Evolutionary conservation across 2,797 vertebrate genomes (phyloP), one percentile per base, ranked within the genome.

Genomic region (Bradypodion ventrale): DNA sequence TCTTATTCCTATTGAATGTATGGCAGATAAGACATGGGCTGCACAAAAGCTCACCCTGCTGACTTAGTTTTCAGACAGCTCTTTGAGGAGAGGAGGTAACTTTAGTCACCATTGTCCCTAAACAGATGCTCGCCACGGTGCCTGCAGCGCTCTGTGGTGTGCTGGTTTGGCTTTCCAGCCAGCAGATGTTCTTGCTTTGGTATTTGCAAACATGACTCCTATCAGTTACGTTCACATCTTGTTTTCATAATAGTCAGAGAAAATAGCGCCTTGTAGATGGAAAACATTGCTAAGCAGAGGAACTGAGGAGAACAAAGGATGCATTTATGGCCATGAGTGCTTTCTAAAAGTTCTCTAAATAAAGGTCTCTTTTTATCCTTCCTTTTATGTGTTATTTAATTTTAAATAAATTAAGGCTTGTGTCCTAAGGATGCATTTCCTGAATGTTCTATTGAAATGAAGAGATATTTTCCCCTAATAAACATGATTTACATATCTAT

Each of bases 361-460:
- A 46, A 73, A 69, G n/a, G 12, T 5, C 52, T 85, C 65, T 7
- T 75, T 84, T 78, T 81, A 80, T 77, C 35, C 7, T 25, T 21
- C n/a, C 12, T 74, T 81, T 75, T 40, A 5, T 69, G 1, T 70
- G 52, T 68, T 83, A 66, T 73, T 81, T 70, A 68, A 56, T 62
- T 80, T 62, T 85, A 85, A n/a, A 85, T 63, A 42, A 60, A 69
- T 76, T 76, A 70, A 70, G 4, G 44, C 32, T 70, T n/a, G 15
- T 21, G 4, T 69, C 52, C 29, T 44, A 68, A 75, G 27, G 15
- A 60, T 75, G 44, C 13, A 23, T 80, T 29, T 69, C 56, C 63
- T 77, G 32, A 72, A 81, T 76, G 32, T 37, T 42, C 79, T 37
- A 44, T 49, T 82, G 63, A 37, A 82, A 63, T n/a, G 10, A 44